Evolutionary conservation across 2,797 vertebrate genomes (phyloP), one percentile per base, ranked within the genome.

Genomic region (Ctenosaura bakeri): DNA sequence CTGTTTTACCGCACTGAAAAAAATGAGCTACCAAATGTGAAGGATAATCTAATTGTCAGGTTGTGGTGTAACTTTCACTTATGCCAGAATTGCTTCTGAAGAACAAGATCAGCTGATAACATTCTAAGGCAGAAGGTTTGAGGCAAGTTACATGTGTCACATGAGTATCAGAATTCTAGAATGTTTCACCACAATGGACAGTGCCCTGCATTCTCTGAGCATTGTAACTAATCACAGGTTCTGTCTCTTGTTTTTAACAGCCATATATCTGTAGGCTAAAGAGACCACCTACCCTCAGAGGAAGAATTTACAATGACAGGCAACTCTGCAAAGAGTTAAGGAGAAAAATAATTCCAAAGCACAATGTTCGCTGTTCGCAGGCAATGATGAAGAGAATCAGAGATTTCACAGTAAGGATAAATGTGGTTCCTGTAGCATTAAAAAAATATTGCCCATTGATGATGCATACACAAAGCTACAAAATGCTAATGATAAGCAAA

Each of bases 401-500:
- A n/a, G 38, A 97, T 97, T 96, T 95, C 94, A 96, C 95, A 93
- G 93, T 97, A 96, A 93, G 93, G 96, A 93, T 82, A 96, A 94
- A 83, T 92, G 89, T 54, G 83, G 83, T 24, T 62, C 91, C 95
- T 95, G 81, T 89, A 95, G 94, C 16, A 85, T 86, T 95, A 90
- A 90, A 93, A 86, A 92, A 96, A 95, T 96, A 96, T 95, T 93
- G 93, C 92, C 92, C 89, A 80, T 90, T 97, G 95, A 96, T 42
- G 95, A 96, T 96, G 96, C 97, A 96, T 98, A 98, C 96, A 97
- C 9, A 93, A 96, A 97, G 97, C 98, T 98, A 98, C 98, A 98
- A 97, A 97, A 97, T 93, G 96, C 97, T 96, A 96, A 96, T 98
- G 98, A 98, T 98, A 98, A 98, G 97, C 97, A 97, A 97, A 97